Conservation (phyloP, 37 sponge, comb jelly and placozoan genomes). For the Amphimedon queenslandica region DNA sequence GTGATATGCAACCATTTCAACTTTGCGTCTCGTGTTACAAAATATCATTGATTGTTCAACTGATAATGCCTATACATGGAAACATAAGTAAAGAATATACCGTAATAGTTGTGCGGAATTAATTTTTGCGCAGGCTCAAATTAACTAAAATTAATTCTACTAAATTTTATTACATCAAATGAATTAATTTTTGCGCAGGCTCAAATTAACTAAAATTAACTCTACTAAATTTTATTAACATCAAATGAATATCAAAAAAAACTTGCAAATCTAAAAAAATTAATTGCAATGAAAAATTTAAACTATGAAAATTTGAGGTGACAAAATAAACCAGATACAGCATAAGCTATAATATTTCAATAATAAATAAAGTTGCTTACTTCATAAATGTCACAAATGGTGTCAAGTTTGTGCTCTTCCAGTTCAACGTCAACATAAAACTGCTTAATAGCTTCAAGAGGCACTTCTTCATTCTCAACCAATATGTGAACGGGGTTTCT, state of each 20-base stretch:
- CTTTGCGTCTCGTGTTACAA: slow-evolving; percentile 14
- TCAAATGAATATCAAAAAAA: too few species aligned
- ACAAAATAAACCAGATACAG: neutral
- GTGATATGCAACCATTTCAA: neutral
- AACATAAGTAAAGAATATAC: too few species aligned
- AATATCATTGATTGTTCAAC: slow-evolving; percentile 20
- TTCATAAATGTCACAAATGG: slow-evolving; percentile 31
- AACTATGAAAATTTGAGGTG: too few species aligned
- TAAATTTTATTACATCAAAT: too few species aligned
- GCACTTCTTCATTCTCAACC: slow-evolving; percentile 14
- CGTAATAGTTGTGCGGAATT: too few species aligned
- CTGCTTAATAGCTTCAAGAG: slow-evolving; percentile 21
- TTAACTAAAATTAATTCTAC: too few species aligned
- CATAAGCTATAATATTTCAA: neutral
- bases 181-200: too few species aligned
- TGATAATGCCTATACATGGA: slow-evolving; percentile 4
- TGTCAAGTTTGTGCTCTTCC: slow-evolving; percentile 14
- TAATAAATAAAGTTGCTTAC: neutral
- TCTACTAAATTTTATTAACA: too few species aligned
- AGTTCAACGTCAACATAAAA: slow-evolving; percentile 27
- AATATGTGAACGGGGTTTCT: slow-evolving; percentile 5
- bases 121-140: too few species aligned
- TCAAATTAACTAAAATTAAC: too few species aligned
- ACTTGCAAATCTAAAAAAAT: too few species aligned
- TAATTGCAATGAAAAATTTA: neutral